A percentile compares a stretch with the other conserved stretches of the same genome.
Conservation (phyloP, 1,140 invertebrate genomes). For the Drosophila paulistorum region DNA sequence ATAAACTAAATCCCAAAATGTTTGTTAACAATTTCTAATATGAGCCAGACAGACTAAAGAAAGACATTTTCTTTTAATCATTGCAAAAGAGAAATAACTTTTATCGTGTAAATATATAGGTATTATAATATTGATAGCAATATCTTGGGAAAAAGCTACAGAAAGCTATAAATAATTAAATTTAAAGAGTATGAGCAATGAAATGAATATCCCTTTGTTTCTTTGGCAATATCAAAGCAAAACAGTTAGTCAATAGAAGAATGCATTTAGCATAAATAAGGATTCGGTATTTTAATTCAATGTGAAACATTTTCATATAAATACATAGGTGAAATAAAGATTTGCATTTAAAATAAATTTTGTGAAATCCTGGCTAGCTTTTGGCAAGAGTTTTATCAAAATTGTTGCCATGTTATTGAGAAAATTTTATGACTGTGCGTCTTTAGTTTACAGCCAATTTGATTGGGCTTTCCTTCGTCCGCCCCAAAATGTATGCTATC, state of each 20-base stretch:
- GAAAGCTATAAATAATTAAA: not conserved
- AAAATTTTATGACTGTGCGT: conserved; percentile 1
- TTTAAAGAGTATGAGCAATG: not conserved
- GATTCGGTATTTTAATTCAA: not conserved
- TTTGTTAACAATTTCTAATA: not conserved
- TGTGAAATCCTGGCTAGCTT: not conserved
- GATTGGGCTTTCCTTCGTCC: not conserved
- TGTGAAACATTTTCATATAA: too few species aligned
- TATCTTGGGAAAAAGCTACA: too few species aligned
- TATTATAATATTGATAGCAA: too few species aligned
- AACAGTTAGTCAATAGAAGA: not conserved
- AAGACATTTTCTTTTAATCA: too few species aligned
- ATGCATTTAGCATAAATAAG: not conserved
- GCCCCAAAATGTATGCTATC: not conserved
- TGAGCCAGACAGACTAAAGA: not conserved
- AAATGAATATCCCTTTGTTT: not conserved
- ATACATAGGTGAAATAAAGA: not conserved
- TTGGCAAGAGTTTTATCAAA: not conserved
- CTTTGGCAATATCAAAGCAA: not conserved
- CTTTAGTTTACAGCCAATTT: conserved; percentile 8
- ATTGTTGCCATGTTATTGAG: conserved; percentile 1
- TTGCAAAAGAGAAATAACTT: too few species aligned
- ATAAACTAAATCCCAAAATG: too few species aligned
- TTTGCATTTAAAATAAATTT: conserved; percentile 4
- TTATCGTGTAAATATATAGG: too few species aligned